Percentiles rank a stretch among this genome's conserved stretches.
phyloP scores from a whole-genome alignment of 2,888 invertebrate genomes.

The Nomada fabriciana region DNA sequence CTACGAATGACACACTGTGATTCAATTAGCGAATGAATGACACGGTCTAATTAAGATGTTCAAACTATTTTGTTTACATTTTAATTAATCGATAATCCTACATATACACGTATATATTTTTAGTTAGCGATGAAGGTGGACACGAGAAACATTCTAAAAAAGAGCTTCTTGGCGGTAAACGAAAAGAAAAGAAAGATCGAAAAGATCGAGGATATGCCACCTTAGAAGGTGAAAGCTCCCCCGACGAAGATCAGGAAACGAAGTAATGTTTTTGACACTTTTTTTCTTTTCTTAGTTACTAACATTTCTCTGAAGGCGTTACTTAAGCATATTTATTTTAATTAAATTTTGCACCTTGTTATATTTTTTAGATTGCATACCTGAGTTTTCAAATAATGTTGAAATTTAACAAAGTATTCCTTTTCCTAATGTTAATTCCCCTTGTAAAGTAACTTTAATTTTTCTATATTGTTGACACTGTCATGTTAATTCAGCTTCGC shows the following conservation, averaged over 20 bases:
- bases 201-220: constrained; percentile 96
- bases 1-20: background rate
- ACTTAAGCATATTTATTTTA: no score
- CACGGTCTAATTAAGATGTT: background rate
- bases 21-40: background rate
- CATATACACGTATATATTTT: constrained; percentile 19
- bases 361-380: background rate
- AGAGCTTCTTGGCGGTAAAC: constrained; percentile 90
- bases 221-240: constrained; percentile 96
- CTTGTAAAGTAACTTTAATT: constrained; percentile 31
- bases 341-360: background rate
- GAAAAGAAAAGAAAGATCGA: constrained; percentile 94
- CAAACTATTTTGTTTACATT: background rate
- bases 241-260: constrained; percentile 93
- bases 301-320: background rate
- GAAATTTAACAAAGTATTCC: no score
- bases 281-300: background rate
- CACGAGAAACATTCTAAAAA: constrained; percentile 93
- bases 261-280: constrained; percentile 86
- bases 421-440: background rate
- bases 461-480: constrained; percentile 52
- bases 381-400: background rate
- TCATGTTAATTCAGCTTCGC: constrained; percentile 36
- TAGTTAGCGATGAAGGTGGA: constrained; percentile 92
- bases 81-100: constrained; percentile 1